Evolutionary conservation across 2,888 invertebrate genomes (phyloP).

Genomic region (Diploptera punctata): DNA sequence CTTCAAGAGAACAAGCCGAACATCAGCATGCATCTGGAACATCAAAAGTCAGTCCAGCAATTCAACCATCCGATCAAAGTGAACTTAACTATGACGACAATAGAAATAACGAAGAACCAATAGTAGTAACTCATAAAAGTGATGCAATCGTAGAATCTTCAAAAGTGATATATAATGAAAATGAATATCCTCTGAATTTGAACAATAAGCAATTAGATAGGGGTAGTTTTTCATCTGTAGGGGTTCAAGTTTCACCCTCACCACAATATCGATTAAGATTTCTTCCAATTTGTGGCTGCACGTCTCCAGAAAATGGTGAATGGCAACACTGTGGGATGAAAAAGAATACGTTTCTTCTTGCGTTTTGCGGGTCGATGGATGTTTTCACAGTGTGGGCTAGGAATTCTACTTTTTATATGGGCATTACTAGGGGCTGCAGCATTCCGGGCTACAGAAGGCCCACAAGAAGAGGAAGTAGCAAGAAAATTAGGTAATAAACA

Average conservation of each 20-base stretch:
- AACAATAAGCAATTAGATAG: background rate
- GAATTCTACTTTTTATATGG: constrained; percentile 66
- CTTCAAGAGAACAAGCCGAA: background rate
- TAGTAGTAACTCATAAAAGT: background rate
- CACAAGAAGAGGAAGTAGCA: constrained; percentile 66
- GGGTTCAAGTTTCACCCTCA: constrained; percentile 58
- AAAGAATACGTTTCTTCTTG: constrained; percentile 20
- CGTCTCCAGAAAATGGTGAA: constrained; percentile 6
- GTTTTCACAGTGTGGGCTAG: constrained; percentile 66
- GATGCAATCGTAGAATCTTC: background rate
- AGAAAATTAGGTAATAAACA: constrained; percentile 63
- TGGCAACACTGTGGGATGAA: constrained; percentile 10
- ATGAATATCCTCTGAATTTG: background rate
- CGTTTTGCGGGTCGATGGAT: constrained; percentile 54
- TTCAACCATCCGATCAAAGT: background rate
- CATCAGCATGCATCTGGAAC: background rate
- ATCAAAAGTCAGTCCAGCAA: constrained; percentile 1
- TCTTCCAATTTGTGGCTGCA: constrained; percentile 55
- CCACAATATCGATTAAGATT: constrained; percentile 64
- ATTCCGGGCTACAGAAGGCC: constrained; percentile 71
- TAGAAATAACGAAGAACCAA: background rate
- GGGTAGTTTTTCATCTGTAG: constrained; percentile 7
- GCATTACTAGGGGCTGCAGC: constrained; percentile 67
- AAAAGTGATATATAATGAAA: background rate
- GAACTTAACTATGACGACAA: background rate